Percentiles rank a stretch among this genome's conserved stretches.
phyloP scores from a whole-genome alignment of 2,888 invertebrate species.

The Tipula lateralis region DNA sequence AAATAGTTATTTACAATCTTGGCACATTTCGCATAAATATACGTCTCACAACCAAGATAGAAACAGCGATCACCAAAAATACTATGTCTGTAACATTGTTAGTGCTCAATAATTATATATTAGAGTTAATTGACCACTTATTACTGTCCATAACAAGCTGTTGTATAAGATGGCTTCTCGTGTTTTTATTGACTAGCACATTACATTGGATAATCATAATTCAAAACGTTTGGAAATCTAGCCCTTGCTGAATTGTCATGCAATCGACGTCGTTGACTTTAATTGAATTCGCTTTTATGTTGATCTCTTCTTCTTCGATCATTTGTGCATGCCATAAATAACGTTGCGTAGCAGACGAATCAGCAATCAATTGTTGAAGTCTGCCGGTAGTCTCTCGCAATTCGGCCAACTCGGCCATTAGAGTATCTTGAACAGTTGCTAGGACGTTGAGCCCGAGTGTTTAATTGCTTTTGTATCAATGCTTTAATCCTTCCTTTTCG shows the following conservation, averaged over 20 bases:
- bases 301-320: slow-evolving; percentile 87
- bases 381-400: slow-evolving; percentile 61
- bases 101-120: too few relatives aligned
- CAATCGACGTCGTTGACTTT: slow-evolving; percentile 94
- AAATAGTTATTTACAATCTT: too few relatives aligned
- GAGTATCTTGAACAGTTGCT: slow-evolving; percentile 69
- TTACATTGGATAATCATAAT: slow-evolving; percentile 20
- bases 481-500: slow-evolving; percentile 79
- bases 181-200: too few relatives aligned
- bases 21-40: too few relatives aligned
- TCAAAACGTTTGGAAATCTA: slow-evolving; percentile 72
- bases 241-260: slow-evolving; percentile 68
- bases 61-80: too few relatives aligned
- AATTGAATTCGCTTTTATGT: slow-evolving; percentile 82
- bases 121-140: too few relatives aligned
- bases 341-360: slow-evolving; percentile 69
- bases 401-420: slow-evolving; percentile 67
- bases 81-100: too few relatives aligned
- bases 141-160: too few relatives aligned
- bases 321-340: slow-evolving; percentile 82
- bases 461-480: slow-evolving; percentile 76
- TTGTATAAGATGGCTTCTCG: too few relatives aligned
- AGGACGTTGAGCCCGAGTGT: slow-evolving; percentile 71
- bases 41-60: too few relatives aligned
- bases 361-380: slow-evolving; percentile 65